phyloP scores from a whole-genome alignment of 1,140 invertebrate genomes.

The Stegodyphus dumicola region DNA sequence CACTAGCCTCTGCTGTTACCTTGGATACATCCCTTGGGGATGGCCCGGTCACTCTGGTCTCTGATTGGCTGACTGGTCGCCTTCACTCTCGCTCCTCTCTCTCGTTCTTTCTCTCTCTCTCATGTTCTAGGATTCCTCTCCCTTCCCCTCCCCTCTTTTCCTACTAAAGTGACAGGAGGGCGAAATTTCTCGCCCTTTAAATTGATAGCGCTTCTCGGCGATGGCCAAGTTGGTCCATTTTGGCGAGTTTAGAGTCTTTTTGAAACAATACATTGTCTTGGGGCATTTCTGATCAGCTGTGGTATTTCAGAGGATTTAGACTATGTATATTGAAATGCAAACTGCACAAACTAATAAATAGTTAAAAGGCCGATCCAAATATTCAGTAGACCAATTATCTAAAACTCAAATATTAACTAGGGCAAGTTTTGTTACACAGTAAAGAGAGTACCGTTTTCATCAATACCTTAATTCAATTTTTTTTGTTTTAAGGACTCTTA shows the following conservation, averaged over 20 bases:
- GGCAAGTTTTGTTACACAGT: no score
- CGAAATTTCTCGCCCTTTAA: slow-evolving; percentile 58
- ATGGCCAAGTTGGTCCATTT: slow-evolving; percentile 20
- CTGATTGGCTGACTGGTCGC: slow-evolving; percentile 50
- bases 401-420: no score
- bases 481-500: no score
- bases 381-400: no score
- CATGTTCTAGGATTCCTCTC: background rate
- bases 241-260: slow-evolving; percentile 48
- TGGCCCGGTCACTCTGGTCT: slow-evolving; percentile 55
- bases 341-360: no score
- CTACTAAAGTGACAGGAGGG: slow-evolving; percentile 50
- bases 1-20: slow-evolving; percentile 33
- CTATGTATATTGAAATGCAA: no score
- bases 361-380: no score
- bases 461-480: no score
- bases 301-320: no score
- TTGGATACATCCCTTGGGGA: slow-evolving; percentile 59
- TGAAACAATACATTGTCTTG: background rate
- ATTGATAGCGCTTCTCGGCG: slow-evolving; percentile 31
- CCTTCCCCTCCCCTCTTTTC: background rate
- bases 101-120: slow-evolving; percentile 17
- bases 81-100: slow-evolving; percentile 29
- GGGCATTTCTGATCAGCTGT: no score
- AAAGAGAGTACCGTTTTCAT: no score